phyloP scores from a whole-genome alignment of 2,888 invertebrate genomes.

The Smittia aterrima region DNA sequence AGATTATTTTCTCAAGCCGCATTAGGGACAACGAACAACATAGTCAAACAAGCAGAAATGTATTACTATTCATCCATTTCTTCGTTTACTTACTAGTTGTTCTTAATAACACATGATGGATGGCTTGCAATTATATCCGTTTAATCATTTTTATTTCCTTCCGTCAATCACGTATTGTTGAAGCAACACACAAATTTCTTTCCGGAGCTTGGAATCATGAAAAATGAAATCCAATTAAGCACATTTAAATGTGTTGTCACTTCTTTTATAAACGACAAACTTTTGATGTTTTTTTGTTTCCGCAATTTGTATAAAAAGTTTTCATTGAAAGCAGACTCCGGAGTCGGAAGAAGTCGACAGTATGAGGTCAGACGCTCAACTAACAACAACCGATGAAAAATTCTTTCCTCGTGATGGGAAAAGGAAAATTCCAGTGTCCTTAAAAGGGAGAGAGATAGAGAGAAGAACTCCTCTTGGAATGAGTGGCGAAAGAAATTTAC shows the following conservation, averaged over 20 bases:
- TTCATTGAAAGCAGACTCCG: background rate
- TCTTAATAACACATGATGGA: slow-evolving; percentile 37
- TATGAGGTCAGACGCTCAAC: background rate
- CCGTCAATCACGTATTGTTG: background rate
- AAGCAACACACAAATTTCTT: slow-evolving; percentile 1
- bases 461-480: too few relatives aligned
- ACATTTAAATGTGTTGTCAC: background rate
- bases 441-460: background rate
- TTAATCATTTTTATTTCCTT: slow-evolving; percentile 11
- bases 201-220: background rate
- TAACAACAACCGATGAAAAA: background rate
- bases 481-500: background rate
- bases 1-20: background rate
- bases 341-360: background rate
- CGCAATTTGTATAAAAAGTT: too few relatives aligned
- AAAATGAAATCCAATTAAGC: background rate
- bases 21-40: background rate
- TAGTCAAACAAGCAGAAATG: background rate
- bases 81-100: background rate
- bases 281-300: background rate
- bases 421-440: slow-evolving; percentile 5
- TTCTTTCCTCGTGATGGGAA: background rate
- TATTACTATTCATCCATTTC: slow-evolving; percentile 1
- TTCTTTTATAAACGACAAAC: background rate
- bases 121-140: slow-evolving; percentile 38